Percentiles rank a stretch among this genome's conserved stretches.
phyloP scores from a whole-genome alignment of 2,113 vertebrate species.

The Archocentrus centrarchus region DNA sequence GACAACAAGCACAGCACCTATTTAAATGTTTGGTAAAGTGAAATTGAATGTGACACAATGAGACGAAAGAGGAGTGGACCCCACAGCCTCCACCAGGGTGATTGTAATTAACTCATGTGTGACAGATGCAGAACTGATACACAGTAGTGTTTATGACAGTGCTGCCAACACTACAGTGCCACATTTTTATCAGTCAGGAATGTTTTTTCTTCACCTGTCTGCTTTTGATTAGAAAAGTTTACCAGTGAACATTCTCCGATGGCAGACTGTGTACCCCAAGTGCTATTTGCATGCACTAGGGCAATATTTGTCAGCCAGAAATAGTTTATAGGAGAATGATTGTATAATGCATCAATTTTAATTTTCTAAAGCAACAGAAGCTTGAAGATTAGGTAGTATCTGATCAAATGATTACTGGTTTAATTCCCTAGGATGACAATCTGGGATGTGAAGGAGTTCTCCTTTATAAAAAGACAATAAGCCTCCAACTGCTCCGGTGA shows the following conservation, averaged over 20 bases:
- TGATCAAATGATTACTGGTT: conserved; percentile 45
- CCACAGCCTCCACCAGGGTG: conserved; percentile 40
- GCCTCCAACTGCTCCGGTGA: conserved; percentile 24
- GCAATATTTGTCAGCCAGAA: conserved; percentile 41
- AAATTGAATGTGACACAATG: conserved; percentile 78
- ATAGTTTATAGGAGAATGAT: conserved; percentile 32
- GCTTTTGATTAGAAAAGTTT: conserved; percentile 46
- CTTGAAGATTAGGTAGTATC: conserved; percentile 25
- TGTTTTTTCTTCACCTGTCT: conserved; percentile 46
- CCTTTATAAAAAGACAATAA: conserved; percentile 33
- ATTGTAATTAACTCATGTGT: conserved; percentile 73
- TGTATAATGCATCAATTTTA: conserved; percentile 33
- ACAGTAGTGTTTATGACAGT: conserved; percentile 68
- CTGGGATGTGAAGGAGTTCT: conserved; percentile 20
- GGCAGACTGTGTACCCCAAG: conserved; percentile 27
- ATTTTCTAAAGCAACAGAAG: conserved; percentile 50
- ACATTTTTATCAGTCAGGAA: conserved; percentile 17
- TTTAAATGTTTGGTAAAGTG: conserved; percentile 77
- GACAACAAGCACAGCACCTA: conserved; percentile 74
- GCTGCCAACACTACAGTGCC: neutral
- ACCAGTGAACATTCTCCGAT: conserved; percentile 39
- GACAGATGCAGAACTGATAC: conserved; percentile 65
- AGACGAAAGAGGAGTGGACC: conserved; percentile 63
- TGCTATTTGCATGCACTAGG: conserved; percentile 35
- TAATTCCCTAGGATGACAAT: conserved; percentile 34